These are phyloP conservation scores for Drosophila suboccidentalis DNA, from an alignment of 2,888 invertebrate genomes.

Conservation along the genomic window DNA sequence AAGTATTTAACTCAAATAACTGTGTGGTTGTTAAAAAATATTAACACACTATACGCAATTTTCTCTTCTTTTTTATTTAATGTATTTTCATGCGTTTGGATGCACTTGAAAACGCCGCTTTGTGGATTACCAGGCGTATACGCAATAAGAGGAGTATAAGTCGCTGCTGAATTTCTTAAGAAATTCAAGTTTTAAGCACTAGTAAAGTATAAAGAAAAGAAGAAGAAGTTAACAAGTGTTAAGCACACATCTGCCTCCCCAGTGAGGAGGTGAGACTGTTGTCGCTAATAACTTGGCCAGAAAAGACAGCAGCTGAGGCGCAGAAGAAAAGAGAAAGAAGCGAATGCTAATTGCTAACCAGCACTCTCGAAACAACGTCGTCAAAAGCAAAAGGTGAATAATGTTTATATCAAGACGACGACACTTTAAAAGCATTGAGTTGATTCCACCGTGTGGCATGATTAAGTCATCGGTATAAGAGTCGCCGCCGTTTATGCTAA, in stretches of 20 bases:
- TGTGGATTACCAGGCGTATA: conserved; percentile 84
- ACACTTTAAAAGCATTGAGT: conserved; percentile 25
- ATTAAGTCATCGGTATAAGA: conserved; percentile 73
- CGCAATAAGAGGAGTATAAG: conserved; percentile 44
- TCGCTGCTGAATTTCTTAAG: conserved; percentile 56
- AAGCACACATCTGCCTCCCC: conserved; percentile 77
- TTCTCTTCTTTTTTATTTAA: conserved; percentile 22
- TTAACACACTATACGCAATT: conserved; percentile 26
- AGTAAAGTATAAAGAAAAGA: conserved; percentile 1
- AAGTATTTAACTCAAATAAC: conserved; percentile 52
- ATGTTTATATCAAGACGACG: conserved; percentile 49
- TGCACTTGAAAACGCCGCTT: conserved; percentile 70
- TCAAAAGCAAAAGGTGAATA: conserved; percentile 80
- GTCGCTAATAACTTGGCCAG: conserved; percentile 55
- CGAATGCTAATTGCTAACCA: conserved; percentile 72
- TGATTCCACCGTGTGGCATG: conserved; percentile 39
- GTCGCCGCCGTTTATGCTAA: conserved; percentile 40
- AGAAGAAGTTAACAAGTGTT: conserved; percentile 40
- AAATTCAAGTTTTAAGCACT: conserved; percentile 58
- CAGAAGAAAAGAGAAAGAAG: conserved; percentile 42
- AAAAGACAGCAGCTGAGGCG: conserved; percentile 31
- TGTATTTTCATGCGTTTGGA: conserved; percentile 43
- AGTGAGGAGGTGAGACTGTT: conserved; percentile 73
- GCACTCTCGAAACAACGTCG: conserved; percentile 65
- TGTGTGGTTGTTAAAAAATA: conserved; percentile 21